phyloP scores from a whole-genome alignment of 2,797 vertebrate genomes.

The Muscicapa striata region DNA sequence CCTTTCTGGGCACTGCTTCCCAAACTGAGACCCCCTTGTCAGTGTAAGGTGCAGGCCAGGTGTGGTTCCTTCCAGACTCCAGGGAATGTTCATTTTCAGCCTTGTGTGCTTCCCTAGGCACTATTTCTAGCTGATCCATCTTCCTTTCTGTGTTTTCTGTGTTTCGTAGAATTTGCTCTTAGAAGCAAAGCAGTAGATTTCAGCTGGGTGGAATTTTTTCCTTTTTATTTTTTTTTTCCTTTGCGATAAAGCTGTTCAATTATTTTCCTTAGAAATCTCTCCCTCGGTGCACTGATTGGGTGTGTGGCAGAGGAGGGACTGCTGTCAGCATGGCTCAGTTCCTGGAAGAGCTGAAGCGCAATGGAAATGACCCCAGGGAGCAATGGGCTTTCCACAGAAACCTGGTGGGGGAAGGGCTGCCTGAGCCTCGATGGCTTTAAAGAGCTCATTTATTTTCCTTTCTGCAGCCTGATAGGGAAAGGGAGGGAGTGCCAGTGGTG shows the following conservation, averaged over 20 bases:
- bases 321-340: constrained; percentile 52
- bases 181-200: neutral
- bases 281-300: neutral
- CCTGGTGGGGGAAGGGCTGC: constrained; percentile 15
- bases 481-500: neutral
- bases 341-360: constrained; percentile 64
- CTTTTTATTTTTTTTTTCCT: neutral
- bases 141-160: neutral
- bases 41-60: neutral
- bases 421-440: neutral
- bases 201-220: neutral
- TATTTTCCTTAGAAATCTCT: constrained; percentile 33
- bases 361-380: constrained; percentile 63
- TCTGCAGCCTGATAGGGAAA: neutral
- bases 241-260: constrained; percentile 36
- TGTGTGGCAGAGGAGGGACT: constrained; percentile 36
- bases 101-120: neutral
- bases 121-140: neutral
- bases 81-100: neutral
- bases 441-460: constrained; percentile 19
- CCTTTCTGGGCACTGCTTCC: neutral
- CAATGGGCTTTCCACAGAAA: constrained; percentile 47
- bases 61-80: neutral
- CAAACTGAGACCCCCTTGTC: neutral
- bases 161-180: neutral